A percentile compares a stretch with the other conserved stretches of the same genome.
phyloP scores from a whole-genome alignment of 2,797 vertebrate genomes.

The Alca torda region DNA sequence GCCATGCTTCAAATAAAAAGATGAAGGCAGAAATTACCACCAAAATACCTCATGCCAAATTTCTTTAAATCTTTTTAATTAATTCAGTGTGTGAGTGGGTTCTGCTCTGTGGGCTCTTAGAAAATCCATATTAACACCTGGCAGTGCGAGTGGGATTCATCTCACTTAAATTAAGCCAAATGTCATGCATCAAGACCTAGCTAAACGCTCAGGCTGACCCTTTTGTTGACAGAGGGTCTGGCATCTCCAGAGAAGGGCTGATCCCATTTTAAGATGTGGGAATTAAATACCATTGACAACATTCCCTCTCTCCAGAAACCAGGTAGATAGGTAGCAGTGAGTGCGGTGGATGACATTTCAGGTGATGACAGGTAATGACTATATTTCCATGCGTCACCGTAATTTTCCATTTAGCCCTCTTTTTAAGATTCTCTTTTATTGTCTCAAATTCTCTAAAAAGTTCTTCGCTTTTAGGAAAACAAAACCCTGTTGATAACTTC shows the following conservation, averaged over 20 bases:
- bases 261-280: neutral
- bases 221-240: neutral
- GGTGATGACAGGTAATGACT: neutral
- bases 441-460: neutral
- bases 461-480: neutral
- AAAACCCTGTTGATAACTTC: neutral
- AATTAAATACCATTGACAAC: neutral
- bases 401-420: neutral
- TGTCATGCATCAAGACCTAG: neutral
- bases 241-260: neutral
- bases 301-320: neutral
- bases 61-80: neutral
- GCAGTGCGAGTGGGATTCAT: neutral
- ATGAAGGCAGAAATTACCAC: constrained; percentile 9
- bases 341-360: neutral
- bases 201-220: neutral
- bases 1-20: constrained; percentile 79
- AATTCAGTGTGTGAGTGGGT: neutral
- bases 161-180: neutral
- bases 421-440: neutral
- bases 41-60: neutral
- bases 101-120: neutral
- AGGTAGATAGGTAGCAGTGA: neutral
- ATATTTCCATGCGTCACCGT: neutral
- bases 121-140: neutral